A percentile compares a stretch with the other conserved stretches of the same genome.
Evolutionary conservation across 2,113 vertebrate species (phyloP).

Genomic region (Gracilinanus agilis): DNA sequence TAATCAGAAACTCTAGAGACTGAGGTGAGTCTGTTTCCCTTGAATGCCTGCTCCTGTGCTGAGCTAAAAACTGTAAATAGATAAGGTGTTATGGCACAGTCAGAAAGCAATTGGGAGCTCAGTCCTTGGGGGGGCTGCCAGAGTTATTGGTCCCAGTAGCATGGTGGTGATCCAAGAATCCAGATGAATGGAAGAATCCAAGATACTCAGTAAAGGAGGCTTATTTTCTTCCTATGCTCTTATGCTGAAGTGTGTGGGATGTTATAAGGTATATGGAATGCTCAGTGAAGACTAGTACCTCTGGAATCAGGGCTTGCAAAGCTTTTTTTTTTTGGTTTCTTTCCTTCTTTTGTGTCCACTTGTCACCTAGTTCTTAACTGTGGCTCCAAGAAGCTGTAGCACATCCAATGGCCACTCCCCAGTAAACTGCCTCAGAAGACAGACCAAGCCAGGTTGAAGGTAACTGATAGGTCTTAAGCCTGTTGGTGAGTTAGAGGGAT

Average conservation of each 20-base stretch:
- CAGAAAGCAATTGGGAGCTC: background rate
- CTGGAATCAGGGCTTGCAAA: too few relatives aligned
- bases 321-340: too few relatives aligned
- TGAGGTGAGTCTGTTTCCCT: background rate
- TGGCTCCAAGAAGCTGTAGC: too few relatives aligned
- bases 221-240: background rate
- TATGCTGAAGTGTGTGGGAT: background rate
- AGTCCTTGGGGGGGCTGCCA: background rate
- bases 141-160: background rate
- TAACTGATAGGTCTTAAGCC: too few relatives aligned
- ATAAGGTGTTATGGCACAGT: background rate
- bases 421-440: too few relatives aligned
- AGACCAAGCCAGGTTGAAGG: too few relatives aligned
- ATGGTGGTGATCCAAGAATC: background rate
- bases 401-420: too few relatives aligned
- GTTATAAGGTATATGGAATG: too few relatives aligned
- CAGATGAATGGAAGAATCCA: background rate
- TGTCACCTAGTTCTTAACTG: background rate
- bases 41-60: background rate
- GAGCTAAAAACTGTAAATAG: background rate
- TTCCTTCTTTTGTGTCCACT: conserved; percentile 6
- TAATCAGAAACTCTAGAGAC: background rate
- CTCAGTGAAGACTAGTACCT: too few relatives aligned
- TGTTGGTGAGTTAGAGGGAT: too few relatives aligned
- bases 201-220: background rate